Conservation (phyloP, 2,888 invertebrate genomes). For the Noctua fimbriata region DNA sequence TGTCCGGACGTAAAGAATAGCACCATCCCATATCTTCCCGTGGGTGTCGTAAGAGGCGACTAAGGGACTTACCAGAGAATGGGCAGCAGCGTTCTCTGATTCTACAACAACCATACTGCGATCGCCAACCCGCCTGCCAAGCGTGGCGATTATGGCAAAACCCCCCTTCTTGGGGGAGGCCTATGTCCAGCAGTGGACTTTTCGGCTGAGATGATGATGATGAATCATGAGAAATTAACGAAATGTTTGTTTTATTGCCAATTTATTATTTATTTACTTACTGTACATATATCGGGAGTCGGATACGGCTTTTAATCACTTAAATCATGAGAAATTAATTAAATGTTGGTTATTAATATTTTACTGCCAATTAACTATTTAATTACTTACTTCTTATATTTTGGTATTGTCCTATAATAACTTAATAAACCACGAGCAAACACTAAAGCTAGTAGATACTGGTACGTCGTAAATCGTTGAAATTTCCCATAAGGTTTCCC, state of each 20-base stretch:
- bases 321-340: background rate
- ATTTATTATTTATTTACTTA: background rate
- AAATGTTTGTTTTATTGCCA: background rate
- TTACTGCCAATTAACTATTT: background rate
- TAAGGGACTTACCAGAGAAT: no score
- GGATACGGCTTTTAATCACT: background rate
- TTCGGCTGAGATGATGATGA: no score
- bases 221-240: background rate
- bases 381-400: background rate
- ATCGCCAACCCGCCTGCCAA: no score
- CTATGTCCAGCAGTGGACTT: no score
- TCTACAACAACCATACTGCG: no score
- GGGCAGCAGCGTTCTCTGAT: no score
- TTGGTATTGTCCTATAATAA: background rate
- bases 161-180: no score
- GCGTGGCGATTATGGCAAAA: no score
- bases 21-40: no score
- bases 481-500: conserved; percentile 1
- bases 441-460: background rate
- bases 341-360: background rate
- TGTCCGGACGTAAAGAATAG: no score
- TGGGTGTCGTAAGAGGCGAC: no score
- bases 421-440: background rate
- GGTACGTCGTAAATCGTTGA: conserved; percentile 18
- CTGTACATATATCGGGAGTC: background rate